Evolutionary conservation across 2,797 vertebrate genomes (phyloP).

Genomic region (Microctenopoma lineatum): DNA sequence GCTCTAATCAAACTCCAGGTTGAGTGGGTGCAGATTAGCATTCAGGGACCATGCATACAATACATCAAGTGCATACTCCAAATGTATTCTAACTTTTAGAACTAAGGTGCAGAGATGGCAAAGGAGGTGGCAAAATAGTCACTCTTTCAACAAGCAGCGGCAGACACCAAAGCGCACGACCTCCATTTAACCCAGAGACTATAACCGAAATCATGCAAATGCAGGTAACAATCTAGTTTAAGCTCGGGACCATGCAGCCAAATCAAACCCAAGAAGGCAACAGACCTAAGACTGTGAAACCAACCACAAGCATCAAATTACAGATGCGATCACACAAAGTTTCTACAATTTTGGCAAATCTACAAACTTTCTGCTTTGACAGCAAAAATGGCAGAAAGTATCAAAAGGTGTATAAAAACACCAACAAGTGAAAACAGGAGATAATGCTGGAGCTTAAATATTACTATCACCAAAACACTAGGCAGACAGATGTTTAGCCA

Average conservation of each 20-base stretch:
- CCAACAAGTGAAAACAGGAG: not conserved
- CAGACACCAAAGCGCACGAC: not conserved
- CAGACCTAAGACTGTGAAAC: slow-evolving; percentile 33
- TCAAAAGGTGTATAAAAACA: not conserved
- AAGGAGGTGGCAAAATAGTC: too few relatives aligned
- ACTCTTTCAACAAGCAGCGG: too few relatives aligned
- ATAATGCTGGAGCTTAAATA: slow-evolving; percentile 1
- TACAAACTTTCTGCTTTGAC: not conserved
- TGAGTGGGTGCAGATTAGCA: not conserved
- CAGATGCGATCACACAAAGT: not conserved
- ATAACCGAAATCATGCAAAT: not conserved
- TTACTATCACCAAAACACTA: not conserved
- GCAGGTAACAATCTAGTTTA: not conserved
- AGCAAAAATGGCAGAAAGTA: not conserved
- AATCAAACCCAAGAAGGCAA: not conserved
- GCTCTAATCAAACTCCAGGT: not conserved
- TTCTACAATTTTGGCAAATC: not conserved
- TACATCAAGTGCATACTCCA: not conserved
- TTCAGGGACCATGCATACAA: not conserved
- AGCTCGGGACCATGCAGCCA: not conserved
- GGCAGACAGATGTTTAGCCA: not conserved
- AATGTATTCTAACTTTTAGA: not conserved
- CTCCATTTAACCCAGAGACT: not conserved
- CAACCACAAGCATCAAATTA: slow-evolving; percentile 7
- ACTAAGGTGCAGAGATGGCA: not conserved